A percentile compares a stretch with the other conserved stretches of the same genome.
Conservation (phyloP, 2,888 invertebrate species). For the Thysanoteuthis rhombus region DNA sequence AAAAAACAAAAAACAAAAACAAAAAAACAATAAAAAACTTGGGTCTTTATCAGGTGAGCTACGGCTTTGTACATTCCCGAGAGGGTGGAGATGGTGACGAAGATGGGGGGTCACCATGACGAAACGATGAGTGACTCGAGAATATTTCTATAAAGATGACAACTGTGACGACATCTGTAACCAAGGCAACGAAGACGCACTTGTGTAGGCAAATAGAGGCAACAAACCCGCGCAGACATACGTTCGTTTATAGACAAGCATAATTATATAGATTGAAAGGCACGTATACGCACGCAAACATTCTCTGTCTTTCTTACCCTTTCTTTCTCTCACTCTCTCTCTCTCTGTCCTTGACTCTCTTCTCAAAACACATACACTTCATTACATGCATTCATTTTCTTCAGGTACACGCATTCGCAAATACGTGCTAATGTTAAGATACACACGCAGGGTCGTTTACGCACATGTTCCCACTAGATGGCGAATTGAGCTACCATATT, state of each 20-base stretch:
- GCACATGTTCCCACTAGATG: not conserved
- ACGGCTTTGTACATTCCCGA: not conserved
- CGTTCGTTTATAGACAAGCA: no score
- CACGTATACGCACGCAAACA: not conserved
- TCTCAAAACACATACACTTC: not conserved
- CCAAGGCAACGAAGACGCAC: not conserved
- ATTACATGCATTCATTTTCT: not conserved
- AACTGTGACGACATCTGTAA: not conserved
- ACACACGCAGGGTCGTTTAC: not conserved
- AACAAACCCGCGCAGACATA: no score
- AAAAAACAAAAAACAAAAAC: no score
- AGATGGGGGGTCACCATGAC: not conserved
- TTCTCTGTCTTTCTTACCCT: not conserved
- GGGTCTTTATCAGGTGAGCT: not conserved
- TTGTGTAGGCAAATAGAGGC: not conserved
- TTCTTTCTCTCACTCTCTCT: no score
- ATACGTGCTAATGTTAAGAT: not conserved
- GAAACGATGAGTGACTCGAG: not conserved
- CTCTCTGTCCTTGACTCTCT: not conserved
- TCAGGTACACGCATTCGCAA: not conserved
- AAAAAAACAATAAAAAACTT: not conserved
- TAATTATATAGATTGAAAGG: not conserved
- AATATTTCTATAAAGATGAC: not conserved
- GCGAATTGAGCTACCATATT: no score
- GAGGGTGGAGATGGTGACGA: not conserved